Base-by-base conservation (phyloP, 2,888 invertebrate genomes). In the Ophion ventricosus region DNA sequence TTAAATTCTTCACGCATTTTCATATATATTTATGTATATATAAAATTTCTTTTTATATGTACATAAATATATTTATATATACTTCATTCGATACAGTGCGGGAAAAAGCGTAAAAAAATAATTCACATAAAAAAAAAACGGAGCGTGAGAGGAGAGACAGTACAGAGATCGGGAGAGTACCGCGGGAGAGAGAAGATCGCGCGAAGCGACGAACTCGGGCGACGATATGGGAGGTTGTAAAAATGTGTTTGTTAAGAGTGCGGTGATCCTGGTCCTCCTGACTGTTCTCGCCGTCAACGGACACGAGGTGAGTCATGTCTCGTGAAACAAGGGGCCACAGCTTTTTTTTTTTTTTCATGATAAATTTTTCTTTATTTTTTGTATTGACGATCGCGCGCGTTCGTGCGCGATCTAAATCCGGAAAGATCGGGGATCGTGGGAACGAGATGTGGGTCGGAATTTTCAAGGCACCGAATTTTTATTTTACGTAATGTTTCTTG, bases 201-300 rank as follows among this genome's bases (percentile, higher is more conserved):
- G 64, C 79, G 73, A 70, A 54, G 88, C 85, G 87, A 88, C 82
- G 49, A 87, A 73, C 72, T 82, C 64, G 70, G 63, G 73, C 25
- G 82, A 84, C 70, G 81, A 85, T 73, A 84, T 86, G 87, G 87
- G 80, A 80, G 67, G 80, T 63, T 35, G 80, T 40, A 61, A 63
- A 73, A 82, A 85, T 83, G 87, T 87, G 84, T 87, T 88, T 81
- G 78, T 88, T 82, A 88, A 81, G 88, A 89, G 88, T 88, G 87
- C 88, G 78, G 84, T 90, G 85, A 78, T 89, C 84, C 86, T 91
- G 64, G 74, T 87, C 76, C 67, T 85, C 29, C 78, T 82, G 64
- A 82, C 75, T 80, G 70, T 80, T 77, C 82, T 83, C 70, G 83
- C 82, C 35, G 85, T 80, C 63, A 78, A 81, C 76, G 88, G 88